phyloP scores from a whole-genome alignment of 2,888 invertebrate species.

The Rhingia rostrata region DNA sequence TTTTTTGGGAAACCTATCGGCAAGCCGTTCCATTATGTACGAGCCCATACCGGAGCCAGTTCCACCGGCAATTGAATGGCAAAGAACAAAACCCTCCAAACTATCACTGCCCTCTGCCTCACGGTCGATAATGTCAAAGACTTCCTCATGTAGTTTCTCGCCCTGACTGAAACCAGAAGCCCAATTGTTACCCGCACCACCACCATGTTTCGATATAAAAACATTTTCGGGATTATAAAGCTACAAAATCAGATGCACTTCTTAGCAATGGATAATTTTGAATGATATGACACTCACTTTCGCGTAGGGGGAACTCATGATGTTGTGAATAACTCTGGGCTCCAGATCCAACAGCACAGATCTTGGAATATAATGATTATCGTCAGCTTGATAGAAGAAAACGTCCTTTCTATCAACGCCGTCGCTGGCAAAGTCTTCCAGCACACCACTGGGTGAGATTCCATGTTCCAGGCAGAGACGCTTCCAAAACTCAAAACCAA shows the following conservation, averaged over 20 bases:
- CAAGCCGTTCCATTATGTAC: conserved; percentile 93
- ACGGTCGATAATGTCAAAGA: conserved; percentile 98
- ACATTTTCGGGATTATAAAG: conserved; percentile 99
- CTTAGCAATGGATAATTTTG: background rate
- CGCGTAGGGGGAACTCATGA: conserved; percentile 97
- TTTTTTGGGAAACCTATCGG: conserved; percentile 98
- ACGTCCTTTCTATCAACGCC: conserved; percentile 98
- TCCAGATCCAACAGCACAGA: conserved; percentile 98
- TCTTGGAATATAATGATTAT: conserved; percentile 99
- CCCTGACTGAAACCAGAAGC: conserved; percentile 98
- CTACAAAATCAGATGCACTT: conserved; percentile 81
- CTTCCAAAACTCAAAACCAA: conserved; percentile 99
- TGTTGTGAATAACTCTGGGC: conserved; percentile 98
- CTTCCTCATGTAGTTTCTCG: conserved; percentile 96
- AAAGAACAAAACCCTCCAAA: conserved; percentile 98
- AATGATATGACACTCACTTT: conserved; percentile 85
- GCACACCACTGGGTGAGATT: conserved; percentile 97
- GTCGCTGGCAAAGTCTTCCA: conserved; percentile 94
- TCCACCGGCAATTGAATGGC: conserved; percentile 99
- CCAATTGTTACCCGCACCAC: conserved; percentile 99
- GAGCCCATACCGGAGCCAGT: conserved; percentile 99
- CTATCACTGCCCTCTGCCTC: conserved; percentile 99
- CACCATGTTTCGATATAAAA: conserved; percentile 97
- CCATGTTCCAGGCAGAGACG: conserved; percentile 98
- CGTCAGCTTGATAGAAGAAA: conserved; percentile 99